These are phyloP conservation scores for Cyclopterus lumpus DNA, from an alignment of 2,797 vertebrate genomes.

Conservation along the genomic window DNA sequence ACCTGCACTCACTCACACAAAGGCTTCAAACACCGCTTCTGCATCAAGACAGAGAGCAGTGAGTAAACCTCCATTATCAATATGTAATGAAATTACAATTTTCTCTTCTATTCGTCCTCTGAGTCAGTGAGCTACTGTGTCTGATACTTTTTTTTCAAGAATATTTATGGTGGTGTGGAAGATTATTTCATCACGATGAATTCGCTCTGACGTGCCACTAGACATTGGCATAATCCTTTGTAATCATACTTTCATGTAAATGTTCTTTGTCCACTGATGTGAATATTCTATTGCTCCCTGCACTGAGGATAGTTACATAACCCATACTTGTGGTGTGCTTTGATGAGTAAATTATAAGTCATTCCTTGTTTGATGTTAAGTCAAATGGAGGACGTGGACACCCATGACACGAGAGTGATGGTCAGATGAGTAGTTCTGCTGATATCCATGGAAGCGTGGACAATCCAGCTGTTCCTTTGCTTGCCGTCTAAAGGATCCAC, in stretches of 20 bases:
- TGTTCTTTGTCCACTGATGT: conserved; percentile 56
- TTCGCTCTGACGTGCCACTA: conserved; percentile 45
- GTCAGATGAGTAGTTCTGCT: conserved; percentile 61
- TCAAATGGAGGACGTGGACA: conserved; percentile 60
- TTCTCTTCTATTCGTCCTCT: conserved; percentile 3
- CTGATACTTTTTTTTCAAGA: conserved; percentile 38
- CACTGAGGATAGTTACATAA: conserved; percentile 64
- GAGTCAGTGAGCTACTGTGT: conserved; percentile 17
- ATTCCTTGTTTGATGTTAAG: conserved; percentile 64
- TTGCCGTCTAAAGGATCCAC: conserved; percentile 52
- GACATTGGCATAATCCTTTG: conserved; percentile 62
- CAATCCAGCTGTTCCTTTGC: conserved; percentile 69
- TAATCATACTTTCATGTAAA: conserved; percentile 67
- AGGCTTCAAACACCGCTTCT: conserved; percentile 89
- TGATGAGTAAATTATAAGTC: conserved; percentile 69
- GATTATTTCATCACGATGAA: conserved; percentile 55
- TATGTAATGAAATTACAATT: background rate
- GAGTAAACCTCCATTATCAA: conserved; percentile 61
- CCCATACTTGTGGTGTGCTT: conserved; percentile 51
- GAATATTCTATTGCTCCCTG: conserved; percentile 57
- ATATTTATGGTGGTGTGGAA: conserved; percentile 43
- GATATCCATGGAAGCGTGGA: conserved; percentile 62
- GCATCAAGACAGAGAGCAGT: conserved; percentile 89
- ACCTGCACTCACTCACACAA: conserved; percentile 89
- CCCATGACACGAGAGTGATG: conserved; percentile 56